Conservation (phyloP, 2,888 invertebrate genomes). For the Theodoxus fluviatilis region DNA sequence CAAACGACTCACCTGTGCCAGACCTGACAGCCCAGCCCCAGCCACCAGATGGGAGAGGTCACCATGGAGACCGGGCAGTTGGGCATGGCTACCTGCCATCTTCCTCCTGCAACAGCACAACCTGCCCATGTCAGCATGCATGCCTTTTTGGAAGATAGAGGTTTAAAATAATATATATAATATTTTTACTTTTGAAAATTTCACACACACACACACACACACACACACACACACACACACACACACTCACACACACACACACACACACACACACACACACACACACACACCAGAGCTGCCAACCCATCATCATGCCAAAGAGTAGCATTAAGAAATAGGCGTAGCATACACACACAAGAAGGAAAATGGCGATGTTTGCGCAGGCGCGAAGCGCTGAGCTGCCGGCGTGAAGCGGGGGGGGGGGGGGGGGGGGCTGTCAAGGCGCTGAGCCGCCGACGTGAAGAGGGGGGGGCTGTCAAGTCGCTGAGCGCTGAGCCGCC, state of each 20-base stretch:
- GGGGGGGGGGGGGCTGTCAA: no score
- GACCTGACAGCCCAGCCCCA: constrained; percentile 11
- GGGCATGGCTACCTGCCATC: constrained; percentile 4
- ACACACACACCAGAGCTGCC: not conserved
- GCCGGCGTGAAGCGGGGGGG: no score
- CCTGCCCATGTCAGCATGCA: no score
- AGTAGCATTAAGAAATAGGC: no score
- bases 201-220: not conserved
- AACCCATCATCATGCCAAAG: no score
- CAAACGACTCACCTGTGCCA: constrained; percentile 1
- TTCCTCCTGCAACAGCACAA: constrained; percentile 16
- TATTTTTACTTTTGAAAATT: not conserved
- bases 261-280: not conserved
- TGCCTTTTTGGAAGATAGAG: not conserved
- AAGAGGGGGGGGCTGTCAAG: no score
- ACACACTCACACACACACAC: not conserved
- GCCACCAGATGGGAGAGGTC: constrained; percentile 23
- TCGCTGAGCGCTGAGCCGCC: no score
- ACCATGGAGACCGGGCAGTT: constrained; percentile 13
- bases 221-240: constrained; percentile 2
- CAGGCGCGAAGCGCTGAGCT: no score
- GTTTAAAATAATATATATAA: not conserved
- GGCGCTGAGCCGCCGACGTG: no score
- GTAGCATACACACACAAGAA: no score
- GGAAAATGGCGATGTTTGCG: no score